Conservation (phyloP, 2,113 vertebrate species). For the Paracyprichromis sp. region DNA sequence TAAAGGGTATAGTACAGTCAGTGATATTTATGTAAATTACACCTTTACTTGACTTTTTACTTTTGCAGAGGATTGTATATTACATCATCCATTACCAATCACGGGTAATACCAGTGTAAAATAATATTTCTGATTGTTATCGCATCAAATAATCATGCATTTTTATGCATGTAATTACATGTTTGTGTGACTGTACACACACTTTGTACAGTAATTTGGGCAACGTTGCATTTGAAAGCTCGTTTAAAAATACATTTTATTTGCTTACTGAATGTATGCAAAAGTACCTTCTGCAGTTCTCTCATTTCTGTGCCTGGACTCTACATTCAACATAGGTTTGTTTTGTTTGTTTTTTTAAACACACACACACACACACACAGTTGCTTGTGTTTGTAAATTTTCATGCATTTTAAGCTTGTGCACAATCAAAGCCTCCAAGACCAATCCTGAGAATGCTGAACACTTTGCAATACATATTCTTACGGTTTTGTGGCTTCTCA, state of each 20-base stretch:
- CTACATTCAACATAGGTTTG: neutral
- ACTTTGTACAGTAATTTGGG: neutral
- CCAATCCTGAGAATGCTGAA: constrained; percentile 35
- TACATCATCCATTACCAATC: neutral
- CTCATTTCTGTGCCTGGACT: neutral
- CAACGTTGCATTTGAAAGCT: neutral
- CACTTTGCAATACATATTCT: constrained; percentile 26
- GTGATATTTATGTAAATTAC: neutral
- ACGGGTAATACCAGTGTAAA: neutral
- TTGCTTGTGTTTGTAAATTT: neutral
- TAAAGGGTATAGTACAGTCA: neutral
- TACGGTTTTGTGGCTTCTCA: constrained; percentile 4
- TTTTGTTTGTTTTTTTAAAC: too few relatives aligned
- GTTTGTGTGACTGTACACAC: neutral
- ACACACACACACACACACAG: too few relatives aligned
- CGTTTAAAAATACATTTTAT: neutral
- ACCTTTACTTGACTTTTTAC: neutral
- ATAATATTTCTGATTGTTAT: neutral
- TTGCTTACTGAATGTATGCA: neutral
- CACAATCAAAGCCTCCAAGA: neutral
- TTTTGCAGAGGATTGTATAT: neutral
- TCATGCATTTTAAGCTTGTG: neutral
- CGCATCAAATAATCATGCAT: neutral
- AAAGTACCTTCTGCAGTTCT: neutral
- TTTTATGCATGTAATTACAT: neutral